Conservation (phyloP, 2,797 vertebrate genomes). For the Allochrocebus solatus region DNA sequence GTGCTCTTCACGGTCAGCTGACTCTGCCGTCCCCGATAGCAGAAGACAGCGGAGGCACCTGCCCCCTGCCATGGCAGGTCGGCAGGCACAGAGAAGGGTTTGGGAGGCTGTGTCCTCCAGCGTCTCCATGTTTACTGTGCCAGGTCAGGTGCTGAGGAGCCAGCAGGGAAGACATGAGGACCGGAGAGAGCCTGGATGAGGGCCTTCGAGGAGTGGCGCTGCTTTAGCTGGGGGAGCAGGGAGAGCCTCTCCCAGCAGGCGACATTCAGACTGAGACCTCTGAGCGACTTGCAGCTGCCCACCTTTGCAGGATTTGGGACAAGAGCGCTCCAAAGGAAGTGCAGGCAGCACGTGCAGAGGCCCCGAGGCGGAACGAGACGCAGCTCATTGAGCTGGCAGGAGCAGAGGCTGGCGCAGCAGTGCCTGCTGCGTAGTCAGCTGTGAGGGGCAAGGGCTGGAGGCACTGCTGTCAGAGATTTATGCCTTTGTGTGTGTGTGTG, state of each 20-base stretch:
- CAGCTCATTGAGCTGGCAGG: background rate
- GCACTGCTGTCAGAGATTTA: background rate
- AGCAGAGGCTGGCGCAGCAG: background rate
- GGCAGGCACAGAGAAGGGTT: background rate
- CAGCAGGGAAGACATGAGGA: background rate
- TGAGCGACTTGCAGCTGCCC: background rate
- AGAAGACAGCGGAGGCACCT: background rate
- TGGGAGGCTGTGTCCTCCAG: background rate
- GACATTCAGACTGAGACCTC: background rate
- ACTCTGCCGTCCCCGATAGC: background rate
- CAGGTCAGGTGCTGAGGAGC: background rate
- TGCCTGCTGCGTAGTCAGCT: background rate
- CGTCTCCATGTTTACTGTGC: too few relatives aligned
- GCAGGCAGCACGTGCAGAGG: background rate
- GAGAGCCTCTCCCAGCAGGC: background rate
- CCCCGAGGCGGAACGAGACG: background rate
- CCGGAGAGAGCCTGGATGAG: background rate
- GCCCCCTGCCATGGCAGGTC: background rate
- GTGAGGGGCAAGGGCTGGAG: background rate
- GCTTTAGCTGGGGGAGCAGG: background rate
- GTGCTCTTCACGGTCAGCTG: accelerated
- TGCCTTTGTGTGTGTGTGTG: too few relatives aligned
- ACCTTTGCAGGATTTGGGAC: background rate
- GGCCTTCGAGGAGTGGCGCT: background rate
- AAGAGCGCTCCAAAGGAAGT: background rate